Percentiles rank a stretch among this genome's conserved stretches.
Conservation (phyloP, 2,113 vertebrate genomes). For the Quiscalus mexicanus region DNA sequence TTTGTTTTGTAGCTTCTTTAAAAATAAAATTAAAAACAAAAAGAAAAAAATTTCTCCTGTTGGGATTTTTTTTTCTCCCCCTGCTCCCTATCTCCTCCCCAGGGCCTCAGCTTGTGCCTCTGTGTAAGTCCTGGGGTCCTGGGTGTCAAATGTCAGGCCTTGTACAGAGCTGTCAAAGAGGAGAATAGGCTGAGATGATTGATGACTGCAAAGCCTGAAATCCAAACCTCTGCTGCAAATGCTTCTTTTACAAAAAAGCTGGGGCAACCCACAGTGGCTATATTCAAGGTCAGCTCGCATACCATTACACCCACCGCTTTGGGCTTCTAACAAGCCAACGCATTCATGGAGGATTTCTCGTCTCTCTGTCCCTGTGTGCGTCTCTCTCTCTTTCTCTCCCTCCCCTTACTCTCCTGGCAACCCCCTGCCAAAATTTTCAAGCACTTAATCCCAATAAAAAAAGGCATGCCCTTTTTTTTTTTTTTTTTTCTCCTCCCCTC, state of each 20-base stretch:
- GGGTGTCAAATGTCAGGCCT: constrained; percentile 99
- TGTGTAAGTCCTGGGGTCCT: constrained; percentile 85
- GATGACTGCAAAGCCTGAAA: constrained; percentile 99
- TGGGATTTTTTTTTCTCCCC: constrained; percentile 68
- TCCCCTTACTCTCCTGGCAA: constrained; percentile 67
- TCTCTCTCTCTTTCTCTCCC: constrained; percentile 30
- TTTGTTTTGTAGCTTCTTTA: constrained; percentile 47
- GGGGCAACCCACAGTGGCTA: constrained; percentile 87
- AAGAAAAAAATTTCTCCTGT: constrained; percentile 42
- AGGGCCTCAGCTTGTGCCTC: constrained; percentile 87
- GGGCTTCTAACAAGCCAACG: constrained; percentile 78
- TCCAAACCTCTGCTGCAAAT: constrained; percentile 97
- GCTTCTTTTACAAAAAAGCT: constrained; percentile 92
- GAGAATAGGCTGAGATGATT: constrained; percentile 99
- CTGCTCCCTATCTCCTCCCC: constrained; percentile 67
- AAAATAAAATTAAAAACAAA: constrained; percentile 9
- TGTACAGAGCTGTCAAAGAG: constrained; percentile 99
- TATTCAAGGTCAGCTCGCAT: constrained; percentile 89
- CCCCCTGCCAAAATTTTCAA: constrained; percentile 76
- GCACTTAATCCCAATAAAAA: constrained; percentile 78
- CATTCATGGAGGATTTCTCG: constrained; percentile 73
- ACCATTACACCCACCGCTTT: constrained; percentile 85
- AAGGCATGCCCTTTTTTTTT: constrained; percentile 52
- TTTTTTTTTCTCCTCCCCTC: neutral
- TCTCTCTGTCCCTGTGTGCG: constrained; percentile 25